A percentile compares a stretch with the other conserved stretches of the same genome.
Evolutionary conservation across 2,797 vertebrate genomes (phyloP).

Genomic region (Lycodopsis pacificus): DNA sequence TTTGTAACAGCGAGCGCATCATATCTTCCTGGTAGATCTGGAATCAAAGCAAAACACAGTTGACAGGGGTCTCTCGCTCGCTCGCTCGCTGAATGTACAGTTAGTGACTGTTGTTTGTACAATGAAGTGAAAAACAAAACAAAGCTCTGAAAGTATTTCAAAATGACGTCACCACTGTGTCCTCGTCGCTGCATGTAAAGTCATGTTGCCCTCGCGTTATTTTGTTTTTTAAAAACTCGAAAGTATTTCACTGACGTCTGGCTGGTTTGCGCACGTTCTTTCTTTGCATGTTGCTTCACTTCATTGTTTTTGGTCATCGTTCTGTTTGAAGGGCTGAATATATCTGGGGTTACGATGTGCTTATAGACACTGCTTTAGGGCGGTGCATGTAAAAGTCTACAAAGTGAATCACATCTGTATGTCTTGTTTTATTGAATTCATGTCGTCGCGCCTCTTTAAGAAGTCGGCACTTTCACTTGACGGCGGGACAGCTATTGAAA

Average conservation of each 20-base stretch:
- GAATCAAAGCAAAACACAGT: conserved; percentile 7
- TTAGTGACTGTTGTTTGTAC: neutral
- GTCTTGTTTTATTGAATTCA: too few relatives aligned
- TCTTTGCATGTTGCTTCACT: neutral
- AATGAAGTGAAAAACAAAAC: neutral
- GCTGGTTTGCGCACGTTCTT: neutral
- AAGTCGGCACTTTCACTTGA: neutral
- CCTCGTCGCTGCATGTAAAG: neutral
- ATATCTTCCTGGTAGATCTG: conserved; percentile 94
- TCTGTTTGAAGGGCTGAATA: neutral
- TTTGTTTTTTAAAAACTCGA: neutral
- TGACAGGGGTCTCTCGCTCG: neutral
- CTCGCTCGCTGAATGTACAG: neutral
- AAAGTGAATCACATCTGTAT: too few relatives aligned
- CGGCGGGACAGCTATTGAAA: neutral
- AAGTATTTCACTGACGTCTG: neutral
- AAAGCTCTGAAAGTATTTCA: neutral
- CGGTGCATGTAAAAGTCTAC: neutral
- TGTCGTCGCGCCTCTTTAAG: neutral
- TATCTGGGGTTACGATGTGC: neutral
- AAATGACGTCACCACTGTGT: neutral
- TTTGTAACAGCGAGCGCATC: conserved; percentile 91
- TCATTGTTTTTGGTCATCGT: neutral
- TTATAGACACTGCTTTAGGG: neutral
- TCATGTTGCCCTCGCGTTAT: neutral